These are phyloP conservation scores for Homarus gammarus DNA, from an alignment of 2,888 invertebrate genomes.

Conservation along the genomic window DNA sequence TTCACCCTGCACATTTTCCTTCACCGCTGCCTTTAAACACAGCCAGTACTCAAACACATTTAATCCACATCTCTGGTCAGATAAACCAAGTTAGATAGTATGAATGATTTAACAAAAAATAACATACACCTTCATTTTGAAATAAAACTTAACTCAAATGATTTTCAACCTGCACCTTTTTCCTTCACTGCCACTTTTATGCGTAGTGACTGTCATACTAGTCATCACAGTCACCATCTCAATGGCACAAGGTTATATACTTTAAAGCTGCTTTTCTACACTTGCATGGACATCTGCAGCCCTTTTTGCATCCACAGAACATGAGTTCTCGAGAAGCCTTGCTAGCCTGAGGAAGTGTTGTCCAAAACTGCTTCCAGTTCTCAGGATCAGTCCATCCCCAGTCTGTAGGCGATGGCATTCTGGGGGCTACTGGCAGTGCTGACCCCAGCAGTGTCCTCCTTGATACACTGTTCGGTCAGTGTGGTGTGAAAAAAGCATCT, in stretches of 20 bases:
- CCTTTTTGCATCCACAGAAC: conserved; percentile 12
- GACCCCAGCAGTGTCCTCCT: conserved; percentile 13
- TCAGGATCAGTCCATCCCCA: background rate
- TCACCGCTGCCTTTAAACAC: too few relatives aligned
- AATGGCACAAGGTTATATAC: background rate
- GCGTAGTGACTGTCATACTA: too few relatives aligned
- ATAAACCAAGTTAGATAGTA: too few relatives aligned
- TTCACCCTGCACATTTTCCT: too few relatives aligned
- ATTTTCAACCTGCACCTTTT: too few relatives aligned
- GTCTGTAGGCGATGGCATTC: background rate
- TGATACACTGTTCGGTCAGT: background rate
- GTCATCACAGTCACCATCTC: background rate
- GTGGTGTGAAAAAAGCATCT: background rate
- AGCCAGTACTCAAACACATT: too few relatives aligned
- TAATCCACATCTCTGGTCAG: too few relatives aligned
- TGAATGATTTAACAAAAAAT: too few relatives aligned
- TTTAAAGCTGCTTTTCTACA: background rate
- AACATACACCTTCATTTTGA: too few relatives aligned
- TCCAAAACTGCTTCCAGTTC: background rate
- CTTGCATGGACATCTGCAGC: background rate
- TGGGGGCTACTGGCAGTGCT: background rate
- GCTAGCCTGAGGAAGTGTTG: conserved; percentile 2
- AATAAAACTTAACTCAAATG: too few relatives aligned
- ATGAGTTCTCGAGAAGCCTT: background rate
- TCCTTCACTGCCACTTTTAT: too few relatives aligned